Conservation (phyloP, 2,113 vertebrate genomes). For the Scolopax mira region DNA sequence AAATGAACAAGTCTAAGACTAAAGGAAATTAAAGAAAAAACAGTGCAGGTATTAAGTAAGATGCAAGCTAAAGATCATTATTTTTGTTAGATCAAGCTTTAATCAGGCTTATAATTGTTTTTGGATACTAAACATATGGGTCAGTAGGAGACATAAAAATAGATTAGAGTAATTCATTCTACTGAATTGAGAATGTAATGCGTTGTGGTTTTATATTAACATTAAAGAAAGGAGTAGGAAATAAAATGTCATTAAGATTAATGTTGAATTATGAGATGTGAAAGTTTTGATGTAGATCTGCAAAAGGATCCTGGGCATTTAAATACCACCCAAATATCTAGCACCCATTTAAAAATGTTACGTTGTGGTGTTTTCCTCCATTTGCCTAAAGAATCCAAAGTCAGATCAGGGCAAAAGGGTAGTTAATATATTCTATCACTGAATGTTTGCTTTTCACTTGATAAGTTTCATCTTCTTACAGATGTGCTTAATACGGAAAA, state of each 20-base stretch:
- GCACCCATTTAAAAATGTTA: background rate
- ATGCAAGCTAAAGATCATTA: background rate
- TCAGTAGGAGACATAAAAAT: background rate
- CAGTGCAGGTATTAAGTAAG: slow-evolving; percentile 4
- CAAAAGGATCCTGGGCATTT: background rate
- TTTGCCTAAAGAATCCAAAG: background rate
- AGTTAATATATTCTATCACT: background rate
- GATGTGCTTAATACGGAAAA: background rate
- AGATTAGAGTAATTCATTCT: slow-evolving; percentile 16
- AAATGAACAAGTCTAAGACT: slow-evolving; percentile 17
- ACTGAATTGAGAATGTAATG: background rate
- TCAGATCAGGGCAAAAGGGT: background rate
- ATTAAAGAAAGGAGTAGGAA: slow-evolving; percentile 6
- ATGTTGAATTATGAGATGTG: background rate
- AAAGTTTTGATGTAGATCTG: background rate
- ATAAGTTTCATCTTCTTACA: background rate
- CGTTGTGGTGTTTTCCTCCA: background rate
- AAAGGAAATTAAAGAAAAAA: slow-evolving; percentile 7
- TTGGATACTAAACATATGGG: slow-evolving; percentile 29
- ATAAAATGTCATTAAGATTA: background rate
- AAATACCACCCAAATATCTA: background rate
- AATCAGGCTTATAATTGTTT: slow-evolving; percentile 54
- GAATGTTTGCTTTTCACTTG: background rate
- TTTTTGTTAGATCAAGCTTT: slow-evolving; percentile 27
- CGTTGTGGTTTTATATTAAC: slow-evolving; percentile 25